A percentile compares a stretch with the other conserved stretches of the same genome.
phyloP scores from a whole-genome alignment of 2,113 vertebrate species.

The Sarotherodon lohbergeri region DNA sequence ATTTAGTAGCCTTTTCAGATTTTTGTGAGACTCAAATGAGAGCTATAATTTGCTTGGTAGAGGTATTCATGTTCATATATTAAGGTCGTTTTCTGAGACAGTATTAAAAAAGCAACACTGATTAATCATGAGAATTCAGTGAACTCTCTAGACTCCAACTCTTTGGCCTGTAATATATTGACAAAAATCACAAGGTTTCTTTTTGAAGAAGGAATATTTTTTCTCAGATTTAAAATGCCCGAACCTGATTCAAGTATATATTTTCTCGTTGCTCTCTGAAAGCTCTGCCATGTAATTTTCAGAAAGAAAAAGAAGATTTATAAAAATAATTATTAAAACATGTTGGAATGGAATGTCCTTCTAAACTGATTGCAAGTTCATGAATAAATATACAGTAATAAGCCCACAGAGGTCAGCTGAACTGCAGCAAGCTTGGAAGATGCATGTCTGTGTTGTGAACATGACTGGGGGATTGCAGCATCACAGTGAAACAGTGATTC shows the following conservation, averaged over 20 bases:
- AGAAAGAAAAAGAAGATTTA: neutral
- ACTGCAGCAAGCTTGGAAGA: neutral
- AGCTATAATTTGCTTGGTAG: neutral
- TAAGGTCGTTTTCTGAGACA: neutral
- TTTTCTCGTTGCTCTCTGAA: neutral
- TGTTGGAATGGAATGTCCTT: neutral
- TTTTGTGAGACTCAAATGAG: neutral
- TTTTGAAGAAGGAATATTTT: neutral
- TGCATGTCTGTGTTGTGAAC: neutral
- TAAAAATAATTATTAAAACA: neutral
- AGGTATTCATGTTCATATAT: neutral
- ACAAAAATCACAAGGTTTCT: neutral
- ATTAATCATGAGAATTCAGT: neutral
- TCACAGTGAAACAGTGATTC: neutral
- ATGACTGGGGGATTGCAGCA: neutral
- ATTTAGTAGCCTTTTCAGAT: neutral
- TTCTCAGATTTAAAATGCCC: neutral
- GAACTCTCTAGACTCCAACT: neutral
- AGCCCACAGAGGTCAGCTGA: constrained; percentile 7
- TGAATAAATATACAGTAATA: neutral
- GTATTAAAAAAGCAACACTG: constrained; percentile 1
- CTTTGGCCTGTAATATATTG: neutral
- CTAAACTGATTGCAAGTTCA: neutral
- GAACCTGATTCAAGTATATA: neutral
- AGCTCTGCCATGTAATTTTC: neutral